phyloP scores from a whole-genome alignment of 2,113 vertebrate genomes.

The Okapia johnstoni region DNA sequence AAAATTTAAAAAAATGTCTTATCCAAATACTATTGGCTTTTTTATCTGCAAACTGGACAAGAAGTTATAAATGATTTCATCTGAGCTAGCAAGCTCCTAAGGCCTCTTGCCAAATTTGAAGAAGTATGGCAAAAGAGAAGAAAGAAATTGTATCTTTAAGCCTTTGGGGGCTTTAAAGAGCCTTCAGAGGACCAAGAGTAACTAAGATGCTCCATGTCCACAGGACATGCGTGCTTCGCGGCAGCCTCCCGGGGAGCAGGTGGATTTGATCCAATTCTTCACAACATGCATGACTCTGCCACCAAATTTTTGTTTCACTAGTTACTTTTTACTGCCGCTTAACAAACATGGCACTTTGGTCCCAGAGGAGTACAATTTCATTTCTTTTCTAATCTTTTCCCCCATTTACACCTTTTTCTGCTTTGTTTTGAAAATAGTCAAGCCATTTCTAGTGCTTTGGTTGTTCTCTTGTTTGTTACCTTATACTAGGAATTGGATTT shows the following conservation, averaged over 20 bases:
- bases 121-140: not conserved
- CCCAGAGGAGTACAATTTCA: constrained; percentile 27
- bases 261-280: not conserved
- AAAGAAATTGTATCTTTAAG: not conserved
- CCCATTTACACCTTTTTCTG: not conserved
- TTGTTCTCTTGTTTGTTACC: constrained; percentile 26
- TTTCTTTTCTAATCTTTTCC: constrained; percentile 34
- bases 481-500: constrained; percentile 49
- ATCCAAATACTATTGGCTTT: not conserved
- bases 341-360: not conserved
- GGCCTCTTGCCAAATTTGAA: not conserved
- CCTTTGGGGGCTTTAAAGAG: too few relatives aligned
- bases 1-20: not conserved
- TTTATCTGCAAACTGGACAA: not conserved
- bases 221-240: accelerated
- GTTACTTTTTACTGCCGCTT: not conserved
- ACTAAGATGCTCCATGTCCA: too few relatives aligned
- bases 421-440: not conserved
- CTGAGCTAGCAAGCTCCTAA: not conserved
- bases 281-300: not conserved
- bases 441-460: not conserved
- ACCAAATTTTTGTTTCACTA: not conserved
- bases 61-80: not conserved
- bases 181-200: not conserved
- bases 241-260: not conserved